Evolutionary conservation across 1,140 invertebrate species (phyloP), one percentile per base, ranked within the genome.

Genomic region (Brachionus koreanus): DNA sequence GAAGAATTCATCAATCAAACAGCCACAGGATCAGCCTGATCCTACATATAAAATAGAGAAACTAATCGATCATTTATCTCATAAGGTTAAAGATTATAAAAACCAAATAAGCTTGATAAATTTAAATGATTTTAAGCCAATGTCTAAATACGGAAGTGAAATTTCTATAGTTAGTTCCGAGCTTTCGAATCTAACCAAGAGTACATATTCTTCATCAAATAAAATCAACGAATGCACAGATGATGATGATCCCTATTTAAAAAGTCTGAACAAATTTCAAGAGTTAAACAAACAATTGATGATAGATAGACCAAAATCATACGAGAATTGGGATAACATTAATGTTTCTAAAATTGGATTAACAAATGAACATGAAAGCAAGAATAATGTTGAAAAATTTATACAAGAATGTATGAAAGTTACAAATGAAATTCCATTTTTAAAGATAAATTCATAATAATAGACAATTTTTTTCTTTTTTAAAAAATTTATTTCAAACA

Each of bases 261-360:
- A 74, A 29, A 74, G 69, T 74, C n/a, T 74, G n/a, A 35, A 42
- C 19, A 74, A 74, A 74, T 46, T 74, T 74, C 37, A 74, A 42
- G 69, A 74, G 43, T 74, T 74, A n/a, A 74, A 72, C 19, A 39
- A 39, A 42, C 37, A 72, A 19, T 43, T 72, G 33, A 23, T 35
- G 37, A 42, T 42, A 16, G 63, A 65, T 65, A 65, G 37, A 16
- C n/a, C 33, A 69, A 69, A 69, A 39, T 37, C 35, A 69, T 39
- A 4, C 10, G 33, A 33, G 0, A 16, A 23, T 39, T 69, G n/a
- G 12, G 37, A n/a, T n/a, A n/a, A 69, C 16, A 5, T 7, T n/a
- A 19, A 69, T 37, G 33, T 3, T 39, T 19, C 35, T 23, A 39
- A 69, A 42, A 9, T 19, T 39, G 13, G 37, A 19, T 16, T 39